Conservation (phyloP, 2,797 vertebrate genomes). For the Trematomus bernacchii region DNA sequence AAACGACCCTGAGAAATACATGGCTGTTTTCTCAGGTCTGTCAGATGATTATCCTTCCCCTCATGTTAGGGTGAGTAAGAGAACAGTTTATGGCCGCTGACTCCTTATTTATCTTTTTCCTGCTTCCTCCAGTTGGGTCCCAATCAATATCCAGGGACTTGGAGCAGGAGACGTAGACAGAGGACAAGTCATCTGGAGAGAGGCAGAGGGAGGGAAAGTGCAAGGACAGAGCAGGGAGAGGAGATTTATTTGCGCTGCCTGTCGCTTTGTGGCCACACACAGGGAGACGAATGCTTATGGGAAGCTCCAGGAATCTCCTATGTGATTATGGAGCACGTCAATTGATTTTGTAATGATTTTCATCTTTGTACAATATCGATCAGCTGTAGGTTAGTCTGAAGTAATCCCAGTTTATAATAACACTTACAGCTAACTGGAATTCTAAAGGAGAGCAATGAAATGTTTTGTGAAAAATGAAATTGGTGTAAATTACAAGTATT, state of each 20-base stretch:
- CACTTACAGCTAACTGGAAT: conserved; percentile 49
- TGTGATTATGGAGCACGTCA: conserved; percentile 65
- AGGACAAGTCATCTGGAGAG: conserved; percentile 71
- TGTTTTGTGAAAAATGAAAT: not conserved
- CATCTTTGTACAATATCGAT: conserved; percentile 56
- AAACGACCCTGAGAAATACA: conserved; percentile 46
- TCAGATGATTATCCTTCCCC: conserved; percentile 71
- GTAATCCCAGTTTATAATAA: conserved; percentile 61
- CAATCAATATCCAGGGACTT: conserved; percentile 82
- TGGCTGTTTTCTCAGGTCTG: conserved; percentile 52
- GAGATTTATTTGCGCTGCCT: conserved; percentile 78
- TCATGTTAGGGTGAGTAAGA: conserved; percentile 72
- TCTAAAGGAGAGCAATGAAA: conserved; percentile 48
- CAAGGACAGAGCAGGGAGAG: conserved; percentile 69
- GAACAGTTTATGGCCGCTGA: conserved; percentile 78
- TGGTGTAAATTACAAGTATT: conserved; percentile 22
- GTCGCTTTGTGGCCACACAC: conserved; percentile 73
- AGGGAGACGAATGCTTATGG: conserved; percentile 70
- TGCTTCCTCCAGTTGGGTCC: conserved; percentile 68
- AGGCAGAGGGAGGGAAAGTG: conserved; percentile 39
- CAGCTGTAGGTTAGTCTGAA: conserved; percentile 47
- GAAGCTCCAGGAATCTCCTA: conserved; percentile 61
- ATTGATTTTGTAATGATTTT: conserved; percentile 78
- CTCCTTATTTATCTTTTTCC: conserved; percentile 82
- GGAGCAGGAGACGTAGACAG: conserved; percentile 67